Evolutionary conservation across 2,888 invertebrate species (phyloP).

Genomic region (Erebia ligea): DNA sequence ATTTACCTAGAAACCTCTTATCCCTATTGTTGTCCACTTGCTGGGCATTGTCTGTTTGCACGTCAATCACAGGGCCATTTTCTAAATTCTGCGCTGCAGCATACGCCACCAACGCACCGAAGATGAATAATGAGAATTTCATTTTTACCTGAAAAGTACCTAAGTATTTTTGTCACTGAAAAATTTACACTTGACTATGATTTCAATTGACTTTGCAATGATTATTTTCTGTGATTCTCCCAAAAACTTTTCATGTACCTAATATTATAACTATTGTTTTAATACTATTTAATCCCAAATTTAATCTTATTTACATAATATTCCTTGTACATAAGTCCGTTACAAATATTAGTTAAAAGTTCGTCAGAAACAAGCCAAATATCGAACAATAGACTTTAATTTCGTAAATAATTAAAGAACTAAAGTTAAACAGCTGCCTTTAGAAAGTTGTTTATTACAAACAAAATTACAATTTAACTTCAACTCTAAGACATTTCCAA

Average conservation of each 20-base stretch:
- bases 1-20: conserved; percentile 67
- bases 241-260: too few relatives aligned
- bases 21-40: conserved; percentile 50
- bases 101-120: conserved; percentile 59
- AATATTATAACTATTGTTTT: too few relatives aligned
- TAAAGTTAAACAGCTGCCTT: conserved; percentile 9
- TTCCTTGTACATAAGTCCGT: neutral
- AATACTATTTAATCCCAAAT: too few relatives aligned
- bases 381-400: conserved; percentile 17
- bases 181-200: neutral
- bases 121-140: conserved; percentile 54
- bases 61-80: conserved; percentile 53
- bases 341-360: neutral
- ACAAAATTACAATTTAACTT: conserved; percentile 27
- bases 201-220: too few relatives aligned
- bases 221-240: too few relatives aligned
- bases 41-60: conserved; percentile 47
- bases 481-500: conserved; percentile 12
- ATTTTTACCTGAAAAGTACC: conserved; percentile 45
- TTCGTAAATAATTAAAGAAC: conserved; percentile 21
- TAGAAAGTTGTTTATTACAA: conserved; percentile 18
- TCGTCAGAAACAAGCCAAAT: neutral
- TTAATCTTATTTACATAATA: too few relatives aligned
- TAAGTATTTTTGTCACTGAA: neutral
- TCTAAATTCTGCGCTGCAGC: conserved; percentile 58